Evolutionary conservation across 2,888 invertebrate genomes (phyloP).

Genomic region (Fragum fragum): DNA sequence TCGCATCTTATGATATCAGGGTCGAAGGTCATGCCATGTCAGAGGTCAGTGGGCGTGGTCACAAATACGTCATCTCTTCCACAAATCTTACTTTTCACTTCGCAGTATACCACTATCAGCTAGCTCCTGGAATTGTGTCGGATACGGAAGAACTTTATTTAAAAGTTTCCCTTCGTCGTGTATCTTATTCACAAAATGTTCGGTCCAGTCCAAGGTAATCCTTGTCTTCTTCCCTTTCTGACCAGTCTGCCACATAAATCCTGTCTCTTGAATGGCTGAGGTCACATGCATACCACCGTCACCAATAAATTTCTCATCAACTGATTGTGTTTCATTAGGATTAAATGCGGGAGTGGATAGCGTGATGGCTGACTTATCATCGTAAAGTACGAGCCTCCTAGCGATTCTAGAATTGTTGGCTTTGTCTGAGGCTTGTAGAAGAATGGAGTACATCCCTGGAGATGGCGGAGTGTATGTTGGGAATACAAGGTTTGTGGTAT

Average conservation of each 20-base stretch:
- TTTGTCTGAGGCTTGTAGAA: constrained; percentile 69
- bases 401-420: constrained; percentile 74
- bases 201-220: constrained; percentile 58
- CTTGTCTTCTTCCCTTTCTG: background rate
- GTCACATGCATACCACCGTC: constrained; percentile 44
- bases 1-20: no score
- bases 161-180: constrained; percentile 59
- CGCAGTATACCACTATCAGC: constrained; percentile 43
- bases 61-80: no score
- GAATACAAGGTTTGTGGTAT: constrained; percentile 3
- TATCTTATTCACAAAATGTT: constrained; percentile 68
- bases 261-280: constrained; percentile 58
- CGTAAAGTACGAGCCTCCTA: constrained; percentile 67
- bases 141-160: constrained; percentile 63
- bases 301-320: constrained; percentile 16
- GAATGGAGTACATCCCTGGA: constrained; percentile 69
- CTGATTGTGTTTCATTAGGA: constrained; percentile 2
- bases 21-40: no score
- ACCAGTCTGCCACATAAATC: constrained; percentile 39
- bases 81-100: constrained; percentile 45
- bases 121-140: constrained; percentile 53
- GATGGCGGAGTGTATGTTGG: constrained; percentile 52
- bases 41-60: no score
- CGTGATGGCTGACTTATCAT: constrained; percentile 62
- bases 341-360: constrained; percentile 41